These are phyloP conservation scores for Ictalurus punctatus DNA, from an alignment of 2,113 vertebrate species.

Conservation along the genomic window DNA sequence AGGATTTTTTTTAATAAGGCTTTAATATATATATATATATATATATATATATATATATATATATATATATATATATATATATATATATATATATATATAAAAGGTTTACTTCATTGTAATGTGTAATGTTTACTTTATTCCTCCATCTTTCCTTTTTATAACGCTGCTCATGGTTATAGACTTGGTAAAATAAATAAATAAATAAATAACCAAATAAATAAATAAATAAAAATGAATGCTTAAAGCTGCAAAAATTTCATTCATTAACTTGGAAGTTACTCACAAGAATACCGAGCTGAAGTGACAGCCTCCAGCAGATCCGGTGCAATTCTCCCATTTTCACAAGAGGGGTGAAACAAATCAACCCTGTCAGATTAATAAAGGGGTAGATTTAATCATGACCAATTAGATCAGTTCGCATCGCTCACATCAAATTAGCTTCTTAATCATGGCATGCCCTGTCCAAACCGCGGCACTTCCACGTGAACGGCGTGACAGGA, in stretches of 20 bases:
- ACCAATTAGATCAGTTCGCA: neutral
- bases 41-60: no score
- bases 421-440: neutral
- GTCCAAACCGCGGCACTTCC: neutral
- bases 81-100: no score
- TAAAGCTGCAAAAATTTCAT: neutral
- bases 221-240: neutral
- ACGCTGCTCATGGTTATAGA: neutral
- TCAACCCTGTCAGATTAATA: neutral
- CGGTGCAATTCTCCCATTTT: conserved; percentile 18
- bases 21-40: no score
- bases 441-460: neutral
- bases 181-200: neutral
- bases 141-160: neutral
- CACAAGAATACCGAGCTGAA: conserved; percentile 18
- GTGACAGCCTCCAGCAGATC: neutral
- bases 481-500: no score
- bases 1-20: no score
- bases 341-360: neutral
- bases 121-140: neutral
- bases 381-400: neutral
- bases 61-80: no score
- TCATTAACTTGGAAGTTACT: neutral
- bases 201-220: no score
- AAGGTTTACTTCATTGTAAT: neutral